phyloP scores from a whole-genome alignment of 2,113 vertebrate genomes.

The Malurus elegans region DNA sequence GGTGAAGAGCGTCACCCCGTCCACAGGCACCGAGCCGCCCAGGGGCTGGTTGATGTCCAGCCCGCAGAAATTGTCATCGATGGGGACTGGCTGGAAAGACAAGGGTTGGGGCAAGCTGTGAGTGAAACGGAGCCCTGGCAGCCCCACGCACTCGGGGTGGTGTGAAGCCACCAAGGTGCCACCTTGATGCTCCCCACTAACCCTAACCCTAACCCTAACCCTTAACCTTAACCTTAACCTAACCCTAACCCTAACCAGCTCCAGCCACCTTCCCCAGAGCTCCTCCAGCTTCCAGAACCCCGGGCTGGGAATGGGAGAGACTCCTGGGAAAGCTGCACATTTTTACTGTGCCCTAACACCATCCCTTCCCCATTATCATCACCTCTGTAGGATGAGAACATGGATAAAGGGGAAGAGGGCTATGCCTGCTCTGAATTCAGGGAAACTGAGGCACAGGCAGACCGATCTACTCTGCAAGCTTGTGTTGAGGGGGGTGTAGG shows the following conservation, averaged over 20 bases:
- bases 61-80: slow-evolving; percentile 97
- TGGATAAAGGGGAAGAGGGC: not conserved
- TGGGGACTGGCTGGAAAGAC: slow-evolving; percentile 89
- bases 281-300: not conserved
- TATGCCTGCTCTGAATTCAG: not conserved
- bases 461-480: not conserved
- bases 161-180: fast-evolving
- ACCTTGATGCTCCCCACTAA: no score
- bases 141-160: not conserved
- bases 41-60: slow-evolving; percentile 98
- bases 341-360: not conserved
- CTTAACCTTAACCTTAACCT: no score
- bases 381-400: not conserved
- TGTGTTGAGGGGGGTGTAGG: fast-evolving
- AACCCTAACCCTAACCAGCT: no score
- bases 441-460: not conserved
- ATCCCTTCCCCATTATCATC: not conserved
- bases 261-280: not conserved
- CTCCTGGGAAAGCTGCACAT: not conserved
- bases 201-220: no score
- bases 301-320: not conserved
- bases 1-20: slow-evolving; percentile 88
- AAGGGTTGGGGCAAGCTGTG: not conserved
- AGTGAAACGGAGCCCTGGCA: not conserved
- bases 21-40: slow-evolving; percentile 90